phyloP scores from a whole-genome alignment of 2,888 invertebrate genomes.

The Neelides folsomi region DNA sequence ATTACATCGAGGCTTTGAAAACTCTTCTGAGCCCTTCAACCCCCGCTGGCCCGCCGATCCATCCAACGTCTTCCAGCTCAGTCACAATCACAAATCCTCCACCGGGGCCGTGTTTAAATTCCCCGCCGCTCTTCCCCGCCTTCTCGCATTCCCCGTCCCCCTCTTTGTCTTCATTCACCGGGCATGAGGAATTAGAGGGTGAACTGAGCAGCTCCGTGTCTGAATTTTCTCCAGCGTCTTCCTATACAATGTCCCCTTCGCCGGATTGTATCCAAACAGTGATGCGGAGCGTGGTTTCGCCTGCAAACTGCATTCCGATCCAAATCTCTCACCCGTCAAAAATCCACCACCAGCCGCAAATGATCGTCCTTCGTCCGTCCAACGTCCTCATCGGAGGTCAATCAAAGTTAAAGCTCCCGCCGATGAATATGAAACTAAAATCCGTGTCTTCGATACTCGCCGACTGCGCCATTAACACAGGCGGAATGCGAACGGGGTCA shows the following conservation, averaged over 20 bases:
- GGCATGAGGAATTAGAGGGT: conserved; percentile 6
- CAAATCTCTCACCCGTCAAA: conserved; percentile 7
- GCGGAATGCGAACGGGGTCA: conserved; percentile 25
- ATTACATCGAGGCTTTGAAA: conserved; percentile 66
- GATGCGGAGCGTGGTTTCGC: conserved; percentile 29
- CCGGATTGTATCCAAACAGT: conserved; percentile 32
- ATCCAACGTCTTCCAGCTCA: background rate
- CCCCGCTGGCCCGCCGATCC: background rate
- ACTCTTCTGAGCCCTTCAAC: conserved; percentile 39
- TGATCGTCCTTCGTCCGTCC: background rate
- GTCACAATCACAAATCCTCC: background rate
- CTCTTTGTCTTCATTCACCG: background rate
- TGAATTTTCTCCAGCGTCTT: conserved; percentile 30
- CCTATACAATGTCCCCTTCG: conserved; percentile 29
- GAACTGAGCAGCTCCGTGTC: conserved; percentile 13
- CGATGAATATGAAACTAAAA: conserved; percentile 5
- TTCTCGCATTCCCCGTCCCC: background rate
- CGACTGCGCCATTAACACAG: conserved; percentile 16
- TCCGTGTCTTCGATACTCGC: conserved; percentile 25
- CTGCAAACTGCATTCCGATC: conserved; percentile 1
- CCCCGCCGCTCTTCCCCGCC: conserved; percentile 9
- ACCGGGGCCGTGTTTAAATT: conserved; percentile 10
- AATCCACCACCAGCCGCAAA: conserved; percentile 6
- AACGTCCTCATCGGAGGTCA: background rate
- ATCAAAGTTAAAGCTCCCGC: background rate